Evolutionary conservation across 2,113 vertebrate genomes (phyloP), one percentile per base, ranked within the genome.

Genomic region (Dissostichus mawsoni): DNA sequence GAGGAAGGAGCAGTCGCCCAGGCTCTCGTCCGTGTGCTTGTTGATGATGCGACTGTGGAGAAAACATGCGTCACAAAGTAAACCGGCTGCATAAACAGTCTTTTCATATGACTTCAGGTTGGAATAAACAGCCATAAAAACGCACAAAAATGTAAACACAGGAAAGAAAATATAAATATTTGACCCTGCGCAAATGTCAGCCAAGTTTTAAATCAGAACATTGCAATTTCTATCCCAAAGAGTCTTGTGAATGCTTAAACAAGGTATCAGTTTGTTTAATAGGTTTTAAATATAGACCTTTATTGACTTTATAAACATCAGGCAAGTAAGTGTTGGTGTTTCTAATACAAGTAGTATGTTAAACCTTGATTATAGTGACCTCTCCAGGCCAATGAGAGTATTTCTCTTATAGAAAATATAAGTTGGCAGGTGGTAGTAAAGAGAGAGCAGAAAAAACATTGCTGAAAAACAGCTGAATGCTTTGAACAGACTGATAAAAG

Each of bases 1-100:
- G 73, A 98, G 96, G 91, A 98, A 98, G 80, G 97, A 98, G 89
- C 97, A 98, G 90, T 98, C 97, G 11, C 97, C 97, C 10, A 98
- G 94, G 76, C 96, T 97, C 78, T 98, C 97, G 51, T 98, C 97
- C 0, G 97, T 98, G 92, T 98, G 97, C 81, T 97, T 97, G 93
- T 97, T 97, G 90, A 97, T 97, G 90, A 98, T 98, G 75, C 97
- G 96, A 53, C 97, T 98, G 85, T 2, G 55, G 45, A 80, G 3
- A 59, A 52, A 55, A 55, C 0, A 8, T 1, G 57, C 2, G 25
- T 1, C 11, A 53, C 11, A 50, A 45, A 8, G n/a, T 67, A 0
- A 69, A 67, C 29, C 25, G 18, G 55, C 53, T 7, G 13, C 18
- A 3, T 17, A 11, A 71, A 71, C 23, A 48, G 9, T 12, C 23